Evolutionary conservation across 2,888 invertebrate species (phyloP), one percentile per base, ranked within the genome.

Genomic region (Athripsodes cinereus): DNA sequence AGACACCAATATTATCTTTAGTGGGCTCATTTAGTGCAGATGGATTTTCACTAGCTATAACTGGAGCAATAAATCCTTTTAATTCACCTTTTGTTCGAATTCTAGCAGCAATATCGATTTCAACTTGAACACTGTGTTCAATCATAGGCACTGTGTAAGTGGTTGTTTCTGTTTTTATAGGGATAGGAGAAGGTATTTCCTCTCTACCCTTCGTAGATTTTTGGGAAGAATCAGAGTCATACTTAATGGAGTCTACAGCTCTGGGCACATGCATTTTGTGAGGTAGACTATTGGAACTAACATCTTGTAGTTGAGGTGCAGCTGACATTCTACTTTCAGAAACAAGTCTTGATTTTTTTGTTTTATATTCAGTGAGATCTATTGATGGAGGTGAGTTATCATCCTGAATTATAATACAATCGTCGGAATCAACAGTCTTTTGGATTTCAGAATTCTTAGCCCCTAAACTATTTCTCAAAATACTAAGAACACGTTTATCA

Each of bases 11-110:
- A 8, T 40, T 66, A 74, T 74, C 62, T 73, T 73, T 65, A 73
- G 73, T 58, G 74, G 75, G 68, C 77, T 78, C 18, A 75, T 75
- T 47, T 74, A 71, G 22, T 74, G 64, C 68, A 72, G 76, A 55
- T 44, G 72, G 70, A 65, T 62, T 67, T 6, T 18, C 19, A 16
- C 13, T 26, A 18, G 47, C 2, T 11, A 22, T 19, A 6, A 22
- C 34, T 60, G 66, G 20, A 69, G 48, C 67, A 70, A 66, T 61
- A 66, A 74, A 74, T 52, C 79, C 81, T 72, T 92, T 93, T 44
- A 92, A 74, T 73, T 92, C 92, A 1, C 90, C 92, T 74, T 92
- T 92, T 2, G 92, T 93, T 64, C 92, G 80, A 67, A 92, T 92
- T 68, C 91, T 80, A 11, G 89, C 85, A 40, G 86, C 85, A 49